Evolutionary conservation across 2,797 vertebrate species (phyloP).

Genomic region (Oophaga sylvatica): DNA sequence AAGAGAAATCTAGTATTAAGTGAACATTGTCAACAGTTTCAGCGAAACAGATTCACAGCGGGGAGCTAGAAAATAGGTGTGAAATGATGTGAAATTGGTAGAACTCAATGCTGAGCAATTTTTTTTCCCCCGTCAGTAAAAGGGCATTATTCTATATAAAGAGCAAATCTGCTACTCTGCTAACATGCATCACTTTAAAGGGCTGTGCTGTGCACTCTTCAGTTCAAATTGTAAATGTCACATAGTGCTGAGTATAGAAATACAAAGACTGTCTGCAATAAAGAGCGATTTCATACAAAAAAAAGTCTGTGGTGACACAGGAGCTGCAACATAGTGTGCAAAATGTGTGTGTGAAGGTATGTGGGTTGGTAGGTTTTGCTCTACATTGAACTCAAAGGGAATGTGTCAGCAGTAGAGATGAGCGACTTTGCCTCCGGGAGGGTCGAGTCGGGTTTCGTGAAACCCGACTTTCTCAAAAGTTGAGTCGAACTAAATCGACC

Average conservation of each 20-base stretch:
- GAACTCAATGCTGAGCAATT: slow-evolving; percentile 21
- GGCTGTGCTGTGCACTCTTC: not conserved
- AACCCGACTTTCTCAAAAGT: no score
- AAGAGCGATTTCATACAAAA: not conserved
- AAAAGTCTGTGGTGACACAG: not conserved
- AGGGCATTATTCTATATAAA: slow-evolving; percentile 34
- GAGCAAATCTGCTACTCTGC: slow-evolving; percentile 2
- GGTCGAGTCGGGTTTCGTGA: no score
- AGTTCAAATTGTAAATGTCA: not conserved
- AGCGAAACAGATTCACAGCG: slow-evolving; percentile 70
- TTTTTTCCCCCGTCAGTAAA: slow-evolving; percentile 5
- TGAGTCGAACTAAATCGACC: no score
- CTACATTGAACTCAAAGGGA: not conserved
- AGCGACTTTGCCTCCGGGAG: no score
- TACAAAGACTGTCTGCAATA: not conserved
- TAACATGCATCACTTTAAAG: slow-evolving; percentile 22
- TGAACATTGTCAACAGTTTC: slow-evolving; percentile 71
- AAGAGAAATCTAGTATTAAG: slow-evolving; percentile 69
- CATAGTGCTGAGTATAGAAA: not conserved
- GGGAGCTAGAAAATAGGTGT: slow-evolving; percentile 65
- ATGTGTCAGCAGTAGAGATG: no score
- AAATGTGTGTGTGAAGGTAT: not conserved
- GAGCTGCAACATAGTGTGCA: not conserved
- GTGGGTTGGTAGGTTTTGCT: not conserved
- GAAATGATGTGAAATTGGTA: slow-evolving; percentile 44